These are phyloP conservation scores for Alosa alosa DNA, from an alignment of 2,113 vertebrate species.

Conservation along the genomic window DNA sequence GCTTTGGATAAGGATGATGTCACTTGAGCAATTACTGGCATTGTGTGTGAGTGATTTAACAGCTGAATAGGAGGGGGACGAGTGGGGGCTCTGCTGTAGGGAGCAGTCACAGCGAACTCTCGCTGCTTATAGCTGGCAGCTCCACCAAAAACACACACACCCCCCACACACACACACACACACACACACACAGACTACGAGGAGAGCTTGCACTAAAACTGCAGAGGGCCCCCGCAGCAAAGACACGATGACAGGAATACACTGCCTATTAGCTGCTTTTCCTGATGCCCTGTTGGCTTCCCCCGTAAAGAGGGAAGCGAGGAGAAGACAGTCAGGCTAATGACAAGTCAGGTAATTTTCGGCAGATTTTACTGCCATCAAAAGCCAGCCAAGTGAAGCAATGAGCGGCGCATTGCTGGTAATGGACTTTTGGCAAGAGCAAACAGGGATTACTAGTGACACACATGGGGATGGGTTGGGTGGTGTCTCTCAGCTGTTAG, in stretches of 20 bases:
- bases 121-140: not conserved
- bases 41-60: conserved; percentile 14
- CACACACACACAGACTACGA: not conserved
- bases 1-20: not conserved
- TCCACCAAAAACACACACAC: not conserved
- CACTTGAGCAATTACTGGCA: conserved; percentile 17
- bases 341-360: not conserved
- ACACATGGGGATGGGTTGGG: not conserved
- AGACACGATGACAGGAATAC: not conserved
- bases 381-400: not conserved
- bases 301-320: not conserved
- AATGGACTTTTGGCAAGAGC: not conserved
- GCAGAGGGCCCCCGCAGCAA: not conserved
- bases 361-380: not conserved
- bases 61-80: not conserved
- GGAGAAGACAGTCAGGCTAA: not conserved
- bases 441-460: not conserved
- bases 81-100: not conserved
- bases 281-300: not conserved
- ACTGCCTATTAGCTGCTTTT: not conserved
- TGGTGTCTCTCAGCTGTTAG: not conserved
- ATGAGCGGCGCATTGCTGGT: not conserved
- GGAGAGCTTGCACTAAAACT: not conserved
- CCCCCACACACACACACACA: conserved; percentile 11
- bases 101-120: not conserved